phyloP scores from a whole-genome alignment of 2,888 invertebrate genomes.

The Smittia aterrima region DNA sequence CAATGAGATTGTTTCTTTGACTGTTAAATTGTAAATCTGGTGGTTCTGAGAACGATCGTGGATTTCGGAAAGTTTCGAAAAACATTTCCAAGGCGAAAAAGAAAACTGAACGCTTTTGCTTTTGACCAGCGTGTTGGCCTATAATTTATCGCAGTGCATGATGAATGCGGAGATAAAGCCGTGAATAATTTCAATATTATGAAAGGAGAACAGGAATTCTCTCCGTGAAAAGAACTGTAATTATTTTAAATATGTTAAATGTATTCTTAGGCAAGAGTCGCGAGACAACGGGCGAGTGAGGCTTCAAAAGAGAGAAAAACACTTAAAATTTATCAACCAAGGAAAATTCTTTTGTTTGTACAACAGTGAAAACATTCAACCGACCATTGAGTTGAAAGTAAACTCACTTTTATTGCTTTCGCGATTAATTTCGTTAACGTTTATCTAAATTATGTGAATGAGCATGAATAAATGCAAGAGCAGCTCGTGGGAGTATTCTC shows the following conservation, averaged over 20 bases:
- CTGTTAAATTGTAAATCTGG: neutral
- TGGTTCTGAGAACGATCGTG: neutral
- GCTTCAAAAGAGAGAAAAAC: neutral
- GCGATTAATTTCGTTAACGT: neutral
- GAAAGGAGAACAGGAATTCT: conserved; percentile 2
- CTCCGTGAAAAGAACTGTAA: neutral
- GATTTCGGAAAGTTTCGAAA: neutral
- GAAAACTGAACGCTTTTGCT: neutral
- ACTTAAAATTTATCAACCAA: conserved; percentile 25
- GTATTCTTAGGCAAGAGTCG: neutral
- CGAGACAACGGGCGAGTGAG: neutral
- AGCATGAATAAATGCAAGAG: conserved; percentile 12
- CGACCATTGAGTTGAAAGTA: neutral
- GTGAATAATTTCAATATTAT: conserved; percentile 35
- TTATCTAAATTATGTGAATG: conserved; percentile 3
- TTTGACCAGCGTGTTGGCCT: neutral
- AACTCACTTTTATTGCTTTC: neutral
- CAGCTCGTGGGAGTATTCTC: neutral
- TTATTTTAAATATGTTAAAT: conserved; percentile 28
- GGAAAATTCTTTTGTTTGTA: conserved; percentile 32
- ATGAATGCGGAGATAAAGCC: conserved; percentile 37
- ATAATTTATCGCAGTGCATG: conserved; percentile 10
- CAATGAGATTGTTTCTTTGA: neutral
- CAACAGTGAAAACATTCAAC: neutral
- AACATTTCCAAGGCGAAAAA: neutral